Evolutionary conservation across 2,797 vertebrate species (phyloP), one percentile per base, ranked within the genome.

Genomic region (Catamblyrhynchus diadema): DNA sequence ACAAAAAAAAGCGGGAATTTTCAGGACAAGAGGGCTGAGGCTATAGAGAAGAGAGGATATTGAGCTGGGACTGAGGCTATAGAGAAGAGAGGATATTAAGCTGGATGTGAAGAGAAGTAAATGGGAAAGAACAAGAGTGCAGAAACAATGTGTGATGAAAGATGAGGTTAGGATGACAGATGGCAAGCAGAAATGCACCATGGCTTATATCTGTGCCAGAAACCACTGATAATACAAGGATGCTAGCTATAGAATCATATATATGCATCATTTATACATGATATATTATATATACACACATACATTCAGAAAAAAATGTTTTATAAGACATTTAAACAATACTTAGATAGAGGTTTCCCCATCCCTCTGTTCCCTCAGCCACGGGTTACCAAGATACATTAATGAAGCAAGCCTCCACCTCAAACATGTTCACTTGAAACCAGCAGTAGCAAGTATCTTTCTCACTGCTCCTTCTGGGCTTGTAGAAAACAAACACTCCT

Each of bases 111-210:
- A 45, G 9, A 33, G 39, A 86, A 77, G 35, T 33, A 47, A 92
- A 59, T 20, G 18, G 42, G 48, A 64, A 83, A 71, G 42, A 84
- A 69, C 1, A 5, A 74, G 47, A 53, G 27, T 5, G 1, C 33
- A 86, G 72, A 71, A 51, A 4, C 0, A 37, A 42, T 0, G 0
- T 4, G 7, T 14, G 44, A 64, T 1, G 1, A 39, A 54, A 72
- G 70, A 57, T 21, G n/a, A 78, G 27, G 17, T 65, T 47, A 77
- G 66, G 25, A 51, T 3, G 5, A 81, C 64, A 86, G 81, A 85
- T 41, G 67, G 60, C n/a, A 86, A 84, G 56, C 59, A 79, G 69
- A 56, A 84, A 21, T 23, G 17, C 32, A 62, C 18, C 45, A 37
- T 8, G 8, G 47, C 41, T 64, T 67, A 1, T 44, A n/a, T n/a